Evolutionary conservation across 2,797 vertebrate genomes (phyloP).

Genomic region (Pseudochirops corinnae): DNA sequence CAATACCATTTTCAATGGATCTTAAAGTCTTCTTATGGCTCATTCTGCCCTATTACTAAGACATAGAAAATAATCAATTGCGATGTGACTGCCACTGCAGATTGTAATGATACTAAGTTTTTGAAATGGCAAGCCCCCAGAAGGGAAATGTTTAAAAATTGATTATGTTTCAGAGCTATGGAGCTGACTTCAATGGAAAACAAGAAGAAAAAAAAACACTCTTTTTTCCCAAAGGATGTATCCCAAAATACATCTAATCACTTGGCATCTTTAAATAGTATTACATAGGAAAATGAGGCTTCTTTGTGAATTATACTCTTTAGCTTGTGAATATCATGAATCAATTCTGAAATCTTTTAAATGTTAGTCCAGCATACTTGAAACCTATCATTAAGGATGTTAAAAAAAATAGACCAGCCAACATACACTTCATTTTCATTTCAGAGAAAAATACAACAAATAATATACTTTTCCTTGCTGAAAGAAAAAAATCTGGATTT

Average conservation of each 20-base stretch:
- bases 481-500: conserved; percentile 16
- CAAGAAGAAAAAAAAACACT: conserved; percentile 70
- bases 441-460: neutral
- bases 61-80: neutral
- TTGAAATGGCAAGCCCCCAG: conserved; percentile 57
- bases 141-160: conserved; percentile 69
- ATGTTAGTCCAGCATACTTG: conserved; percentile 32
- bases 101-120: conserved; percentile 19
- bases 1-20: neutral
- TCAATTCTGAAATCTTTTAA: conserved; percentile 55
- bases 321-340: conserved; percentile 59
- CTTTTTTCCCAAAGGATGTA: conserved; percentile 65
- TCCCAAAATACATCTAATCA: conserved; percentile 69
- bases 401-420: conserved; percentile 19
- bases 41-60: neutral
- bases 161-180: conserved; percentile 78
- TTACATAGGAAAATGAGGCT: conserved; percentile 62
- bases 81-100: conserved; percentile 26
- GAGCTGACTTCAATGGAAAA: conserved; percentile 73
- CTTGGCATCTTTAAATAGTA: conserved; percentile 71
- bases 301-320: conserved; percentile 61
- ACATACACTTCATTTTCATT: neutral
- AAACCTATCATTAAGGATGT: conserved; percentile 7
- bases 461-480: conserved; percentile 30
- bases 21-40: neutral